Percentiles rank a stretch among this genome's conserved stretches.
phyloP scores from a whole-genome alignment of 2,888 invertebrate species.

The Drosophila ezoana region DNA sequence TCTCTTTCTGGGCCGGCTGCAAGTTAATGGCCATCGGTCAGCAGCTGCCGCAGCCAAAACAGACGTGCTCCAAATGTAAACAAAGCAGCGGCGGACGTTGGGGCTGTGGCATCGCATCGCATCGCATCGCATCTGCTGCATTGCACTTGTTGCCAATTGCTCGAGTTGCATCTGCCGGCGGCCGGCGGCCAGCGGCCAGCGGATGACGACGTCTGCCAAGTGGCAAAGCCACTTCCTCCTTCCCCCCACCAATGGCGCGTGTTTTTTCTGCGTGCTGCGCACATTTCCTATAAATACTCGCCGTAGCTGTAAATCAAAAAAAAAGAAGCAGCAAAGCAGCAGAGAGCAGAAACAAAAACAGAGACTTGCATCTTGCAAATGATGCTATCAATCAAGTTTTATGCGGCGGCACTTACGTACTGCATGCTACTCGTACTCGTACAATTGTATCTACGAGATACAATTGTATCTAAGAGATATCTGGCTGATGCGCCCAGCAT shows the following conservation, averaged over 20 bases:
- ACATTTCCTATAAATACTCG: constrained; percentile 55
- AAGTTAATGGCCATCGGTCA: constrained; percentile 69
- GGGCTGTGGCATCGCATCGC: constrained; percentile 13
- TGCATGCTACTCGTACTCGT: constrained; percentile 35
- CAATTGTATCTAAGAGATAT: constrained; percentile 26
- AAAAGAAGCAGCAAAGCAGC: constrained; percentile 15
- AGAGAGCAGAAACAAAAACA: constrained; percentile 2
- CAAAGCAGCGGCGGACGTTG: constrained; percentile 50
- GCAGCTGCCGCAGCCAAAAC: constrained; percentile 74
- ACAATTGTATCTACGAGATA: constrained; percentile 53
- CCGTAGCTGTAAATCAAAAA: constrained; percentile 66
- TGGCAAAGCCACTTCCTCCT: constrained; percentile 27
- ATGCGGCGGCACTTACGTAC: constrained; percentile 19
- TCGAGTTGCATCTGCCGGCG: constrained; percentile 43
- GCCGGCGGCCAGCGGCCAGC: constrained; percentile 2
- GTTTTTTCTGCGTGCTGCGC: constrained; percentile 56
- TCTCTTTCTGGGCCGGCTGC: constrained; percentile 51
- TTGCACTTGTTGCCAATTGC: constrained; percentile 52
- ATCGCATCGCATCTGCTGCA: constrained; percentile 15
- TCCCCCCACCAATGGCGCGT: not conserved
- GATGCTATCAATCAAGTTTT: constrained; percentile 64
- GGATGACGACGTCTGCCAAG: constrained; percentile 37
- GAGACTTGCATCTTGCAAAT: constrained; percentile 42
- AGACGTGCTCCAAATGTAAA: constrained; percentile 81
- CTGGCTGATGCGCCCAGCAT: constrained; percentile 2